Conservation (phyloP, 2,113 vertebrate species). For the Myiagra hebetior region DNA sequence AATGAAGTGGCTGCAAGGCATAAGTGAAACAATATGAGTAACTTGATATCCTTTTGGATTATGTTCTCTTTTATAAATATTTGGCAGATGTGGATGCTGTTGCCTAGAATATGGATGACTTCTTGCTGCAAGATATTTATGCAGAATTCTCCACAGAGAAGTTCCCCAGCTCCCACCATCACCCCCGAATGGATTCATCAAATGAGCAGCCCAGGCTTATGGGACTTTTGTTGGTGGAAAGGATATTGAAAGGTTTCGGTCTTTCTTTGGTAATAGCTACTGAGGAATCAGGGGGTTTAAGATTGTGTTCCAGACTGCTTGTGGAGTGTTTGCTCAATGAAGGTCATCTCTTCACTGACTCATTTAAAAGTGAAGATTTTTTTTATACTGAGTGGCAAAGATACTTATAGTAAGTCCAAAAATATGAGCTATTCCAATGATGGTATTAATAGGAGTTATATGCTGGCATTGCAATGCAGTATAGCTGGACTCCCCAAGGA, state of each 20-base stretch:
- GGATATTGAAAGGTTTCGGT: not conserved
- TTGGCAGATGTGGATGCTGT: not conserved
- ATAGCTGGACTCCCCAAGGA: not conserved
- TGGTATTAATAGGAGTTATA: not conserved
- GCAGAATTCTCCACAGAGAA: not conserved
- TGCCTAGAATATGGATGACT: not conserved
- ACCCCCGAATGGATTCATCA: not conserved
- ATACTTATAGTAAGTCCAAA: not conserved
- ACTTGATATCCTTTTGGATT: not conserved
- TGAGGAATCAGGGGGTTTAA: not conserved
- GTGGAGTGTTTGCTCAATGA: not conserved
- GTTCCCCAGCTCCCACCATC: not conserved
- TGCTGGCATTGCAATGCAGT: not conserved
- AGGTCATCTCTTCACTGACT: not conserved
- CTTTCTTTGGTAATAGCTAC: not conserved
- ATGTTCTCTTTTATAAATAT: not conserved
- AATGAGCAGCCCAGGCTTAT: not conserved
- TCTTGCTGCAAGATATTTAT: not conserved
- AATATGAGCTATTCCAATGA: not conserved
- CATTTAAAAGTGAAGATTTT: not conserved
- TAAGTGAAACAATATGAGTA: not conserved
- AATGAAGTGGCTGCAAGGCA: not conserved
- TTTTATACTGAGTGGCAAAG: not conserved
- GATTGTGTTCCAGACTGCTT: not conserved
- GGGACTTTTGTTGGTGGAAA: not conserved